Conservation (phyloP, 2,797 vertebrate species). For the Esox lucius region DNA sequence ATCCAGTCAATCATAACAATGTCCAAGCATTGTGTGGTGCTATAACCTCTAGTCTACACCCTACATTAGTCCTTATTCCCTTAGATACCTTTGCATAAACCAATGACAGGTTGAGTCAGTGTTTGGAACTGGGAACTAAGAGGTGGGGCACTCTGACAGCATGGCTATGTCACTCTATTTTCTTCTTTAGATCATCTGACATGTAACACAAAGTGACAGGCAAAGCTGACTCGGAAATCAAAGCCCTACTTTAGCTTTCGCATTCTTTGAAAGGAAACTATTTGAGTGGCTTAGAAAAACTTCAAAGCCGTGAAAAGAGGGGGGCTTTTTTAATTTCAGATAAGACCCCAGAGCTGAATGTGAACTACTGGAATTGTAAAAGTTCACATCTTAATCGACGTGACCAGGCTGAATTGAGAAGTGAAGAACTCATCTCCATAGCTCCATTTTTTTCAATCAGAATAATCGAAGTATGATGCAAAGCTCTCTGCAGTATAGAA, state of each 20-base stretch:
- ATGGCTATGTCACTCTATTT: conserved; percentile 46
- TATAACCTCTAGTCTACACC: background rate
- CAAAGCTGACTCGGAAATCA: conserved; percentile 72
- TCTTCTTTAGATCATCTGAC: conserved; percentile 63
- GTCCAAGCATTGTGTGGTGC: background rate
- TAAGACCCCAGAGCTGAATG: conserved; percentile 76
- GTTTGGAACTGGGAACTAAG: conserved; percentile 31
- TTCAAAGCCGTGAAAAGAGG: conserved; percentile 69
- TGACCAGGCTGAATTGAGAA: conserved; percentile 70
- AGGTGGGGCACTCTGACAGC: conserved; percentile 54
- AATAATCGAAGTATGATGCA: background rate
- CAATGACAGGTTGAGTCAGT: conserved; percentile 55
- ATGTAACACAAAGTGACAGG: conserved; percentile 72
- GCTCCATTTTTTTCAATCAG: conserved; percentile 52
- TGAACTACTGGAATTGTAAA: conserved; percentile 72
- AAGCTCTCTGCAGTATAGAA: conserved; percentile 1
- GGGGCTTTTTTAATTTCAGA: conserved; percentile 79
- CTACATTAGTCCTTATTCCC: background rate
- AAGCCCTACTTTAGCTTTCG: conserved; percentile 69
- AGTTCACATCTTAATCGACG: conserved; percentile 80
- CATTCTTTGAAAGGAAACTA: conserved; percentile 63
- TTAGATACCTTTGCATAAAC: conserved; percentile 39
- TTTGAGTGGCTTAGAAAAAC: conserved; percentile 76
- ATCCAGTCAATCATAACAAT: background rate
- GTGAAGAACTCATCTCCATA: conserved; percentile 66